phyloP scores from a whole-genome alignment of 2,888 invertebrate species.

The Byasa hedistus region DNA sequence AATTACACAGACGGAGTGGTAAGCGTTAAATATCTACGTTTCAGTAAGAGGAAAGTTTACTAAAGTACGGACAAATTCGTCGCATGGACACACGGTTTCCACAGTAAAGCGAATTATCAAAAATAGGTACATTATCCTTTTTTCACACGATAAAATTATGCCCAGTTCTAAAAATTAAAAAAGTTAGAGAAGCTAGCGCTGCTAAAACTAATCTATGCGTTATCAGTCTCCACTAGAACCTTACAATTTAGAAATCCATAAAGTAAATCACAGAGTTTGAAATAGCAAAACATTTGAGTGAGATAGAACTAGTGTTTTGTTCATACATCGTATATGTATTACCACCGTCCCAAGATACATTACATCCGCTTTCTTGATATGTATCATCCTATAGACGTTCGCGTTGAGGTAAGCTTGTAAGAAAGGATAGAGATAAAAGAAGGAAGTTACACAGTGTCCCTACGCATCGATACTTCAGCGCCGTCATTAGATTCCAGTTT shows the following conservation, averaged over 20 bases:
- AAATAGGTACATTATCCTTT: slow-evolving; percentile 57
- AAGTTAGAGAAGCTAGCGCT: slow-evolving; percentile 77
- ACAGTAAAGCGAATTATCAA: slow-evolving; percentile 64
- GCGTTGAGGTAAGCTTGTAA: slow-evolving; percentile 57
- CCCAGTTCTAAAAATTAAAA: slow-evolving; percentile 66
- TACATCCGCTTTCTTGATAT: slow-evolving; percentile 71
- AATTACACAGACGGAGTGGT: slow-evolving; percentile 15
- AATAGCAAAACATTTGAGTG: slow-evolving; percentile 75
- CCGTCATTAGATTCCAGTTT: slow-evolving; percentile 51
- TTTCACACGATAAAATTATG: slow-evolving; percentile 53
- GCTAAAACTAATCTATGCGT: slow-evolving; percentile 80
- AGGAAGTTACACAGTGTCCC: slow-evolving; percentile 68
- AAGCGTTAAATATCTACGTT: slow-evolving; percentile 4
- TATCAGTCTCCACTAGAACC: slow-evolving; percentile 80
- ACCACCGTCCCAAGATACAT: slow-evolving; percentile 64
- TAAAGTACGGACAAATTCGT: slow-evolving; percentile 32
- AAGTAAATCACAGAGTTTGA: slow-evolving; percentile 79
- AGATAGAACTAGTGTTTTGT: slow-evolving; percentile 57
- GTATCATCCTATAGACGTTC: slow-evolving; percentile 74
- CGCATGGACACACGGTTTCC: slow-evolving; percentile 44
- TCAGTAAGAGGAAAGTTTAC: slow-evolving; percentile 1
- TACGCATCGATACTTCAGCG: slow-evolving; percentile 71
- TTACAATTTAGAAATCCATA: slow-evolving; percentile 79
- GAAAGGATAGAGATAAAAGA: slow-evolving; percentile 46
- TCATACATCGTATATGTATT: slow-evolving; percentile 47